A percentile compares a stretch with the other conserved stretches of the same genome.
These are phyloP conservation scores for Cerceris ruficornis DNA, from an alignment of 2,888 invertebrate species.

Conservation along the genomic window DNA sequence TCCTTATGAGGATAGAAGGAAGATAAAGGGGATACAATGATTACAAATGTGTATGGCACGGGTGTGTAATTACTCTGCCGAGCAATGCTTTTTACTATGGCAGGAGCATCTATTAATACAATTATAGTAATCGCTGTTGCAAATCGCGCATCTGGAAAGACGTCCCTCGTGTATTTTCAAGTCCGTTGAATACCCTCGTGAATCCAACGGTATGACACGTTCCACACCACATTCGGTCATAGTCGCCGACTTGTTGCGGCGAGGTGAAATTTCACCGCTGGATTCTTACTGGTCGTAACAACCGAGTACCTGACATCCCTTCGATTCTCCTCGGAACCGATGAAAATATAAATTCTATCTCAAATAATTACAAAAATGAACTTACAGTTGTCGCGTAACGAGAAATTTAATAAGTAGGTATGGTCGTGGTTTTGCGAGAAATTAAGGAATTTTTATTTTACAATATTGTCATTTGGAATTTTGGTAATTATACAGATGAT, in stretches of 20 bases:
- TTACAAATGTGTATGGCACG: no score
- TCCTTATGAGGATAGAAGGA: no score
- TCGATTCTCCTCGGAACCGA: constrained; percentile 12
- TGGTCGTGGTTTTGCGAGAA: no score
- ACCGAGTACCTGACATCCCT: not conserved
- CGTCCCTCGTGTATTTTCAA: not conserved
- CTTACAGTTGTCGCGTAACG: not conserved
- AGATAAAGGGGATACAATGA: no score
- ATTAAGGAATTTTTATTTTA: no score
- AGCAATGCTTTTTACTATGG: no score
- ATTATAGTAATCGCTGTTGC: no score
- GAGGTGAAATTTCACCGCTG: constrained; percentile 22
- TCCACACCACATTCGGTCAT: constrained; percentile 13
- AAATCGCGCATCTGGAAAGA: constrained; percentile 4
- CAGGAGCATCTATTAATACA: no score
- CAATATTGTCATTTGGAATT: no score
- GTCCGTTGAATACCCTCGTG: constrained; percentile 9
- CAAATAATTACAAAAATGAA: constrained; percentile 25
- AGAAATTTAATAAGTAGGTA: constrained; percentile 1
- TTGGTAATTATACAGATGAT: no score
- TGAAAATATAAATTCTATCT: constrained; percentile 20
- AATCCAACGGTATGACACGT: constrained; percentile 1
- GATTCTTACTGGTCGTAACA: constrained; percentile 18
- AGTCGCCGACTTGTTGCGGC: constrained; percentile 25
- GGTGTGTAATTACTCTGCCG: no score